These are phyloP conservation scores for Thunnus thynnus DNA, from an alignment of 2,113 vertebrate genomes.

Conservation along the genomic window DNA sequence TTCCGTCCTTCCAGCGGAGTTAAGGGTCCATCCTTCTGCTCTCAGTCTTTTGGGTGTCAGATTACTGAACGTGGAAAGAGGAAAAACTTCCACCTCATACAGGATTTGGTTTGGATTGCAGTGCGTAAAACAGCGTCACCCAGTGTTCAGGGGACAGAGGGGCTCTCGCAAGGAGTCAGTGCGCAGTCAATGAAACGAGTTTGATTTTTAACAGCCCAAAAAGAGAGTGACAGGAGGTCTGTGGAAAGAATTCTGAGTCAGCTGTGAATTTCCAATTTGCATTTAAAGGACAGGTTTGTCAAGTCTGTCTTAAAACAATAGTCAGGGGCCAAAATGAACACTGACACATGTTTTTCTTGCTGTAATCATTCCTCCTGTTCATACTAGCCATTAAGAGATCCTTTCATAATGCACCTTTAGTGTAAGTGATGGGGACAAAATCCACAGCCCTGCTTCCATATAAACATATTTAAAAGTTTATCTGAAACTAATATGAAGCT, in stretches of 20 bases:
- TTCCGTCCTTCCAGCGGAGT: constrained; percentile 74
- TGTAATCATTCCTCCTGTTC: too few relatives aligned
- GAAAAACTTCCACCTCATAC: constrained; percentile 77
- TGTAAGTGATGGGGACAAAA: too few relatives aligned
- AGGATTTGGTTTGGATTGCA: background rate
- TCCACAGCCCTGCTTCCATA: too few relatives aligned
- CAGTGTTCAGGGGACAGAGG: constrained; percentile 23
- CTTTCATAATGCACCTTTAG: too few relatives aligned
- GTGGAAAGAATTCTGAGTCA: background rate
- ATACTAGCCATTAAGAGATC: too few relatives aligned
- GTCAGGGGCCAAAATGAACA: too few relatives aligned
- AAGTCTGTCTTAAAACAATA: too few relatives aligned
- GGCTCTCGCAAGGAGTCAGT: too few relatives aligned
- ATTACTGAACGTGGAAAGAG: constrained; percentile 82
- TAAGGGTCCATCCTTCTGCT: constrained; percentile 82
- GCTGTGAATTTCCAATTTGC: background rate
- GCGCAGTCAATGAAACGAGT: background rate
- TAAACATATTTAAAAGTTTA: too few relatives aligned
- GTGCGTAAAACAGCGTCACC: constrained; percentile 76
- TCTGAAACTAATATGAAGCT: too few relatives aligned
- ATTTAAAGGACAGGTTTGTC: too few relatives aligned
- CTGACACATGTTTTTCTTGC: too few relatives aligned
- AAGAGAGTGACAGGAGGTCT: background rate
- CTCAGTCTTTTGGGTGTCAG: constrained; percentile 78
- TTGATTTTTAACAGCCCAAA: background rate